Evolutionary conservation across 2,113 vertebrate species (phyloP).

Genomic region (Triplophysa dalaica): DNA sequence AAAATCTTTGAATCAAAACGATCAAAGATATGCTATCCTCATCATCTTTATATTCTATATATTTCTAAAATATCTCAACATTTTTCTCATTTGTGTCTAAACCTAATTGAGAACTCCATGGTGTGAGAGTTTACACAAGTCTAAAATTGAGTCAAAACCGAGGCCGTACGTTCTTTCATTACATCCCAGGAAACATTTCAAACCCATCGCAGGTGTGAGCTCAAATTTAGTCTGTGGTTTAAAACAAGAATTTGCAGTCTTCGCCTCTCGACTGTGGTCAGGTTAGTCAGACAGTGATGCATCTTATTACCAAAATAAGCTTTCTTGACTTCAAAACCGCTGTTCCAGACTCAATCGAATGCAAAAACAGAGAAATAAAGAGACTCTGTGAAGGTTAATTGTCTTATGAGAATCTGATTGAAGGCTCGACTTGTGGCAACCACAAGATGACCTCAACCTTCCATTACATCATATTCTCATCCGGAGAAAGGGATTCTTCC

Average conservation of each 20-base stretch:
- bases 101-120: too few relatives aligned
- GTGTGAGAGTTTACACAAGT: too few relatives aligned
- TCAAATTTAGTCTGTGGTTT: conserved; percentile 35
- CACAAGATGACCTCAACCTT: conserved; percentile 47
- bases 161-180: neutral
- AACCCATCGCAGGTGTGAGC: conserved; percentile 46
- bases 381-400: conserved; percentile 17
- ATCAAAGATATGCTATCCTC: too few relatives aligned
- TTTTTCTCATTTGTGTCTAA: too few relatives aligned
- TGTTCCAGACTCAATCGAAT: conserved; percentile 5
- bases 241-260: conserved; percentile 37
- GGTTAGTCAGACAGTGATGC: conserved; percentile 28
- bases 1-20: too few relatives aligned
- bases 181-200: conserved; percentile 32
- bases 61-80: too few relatives aligned
- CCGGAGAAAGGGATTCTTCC: conserved; percentile 18
- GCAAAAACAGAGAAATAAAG: conserved; percentile 25
- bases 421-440: conserved; percentile 39
- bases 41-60: too few relatives aligned
- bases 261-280: conserved; percentile 35
- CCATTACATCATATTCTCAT: conserved; percentile 37
- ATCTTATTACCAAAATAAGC: conserved; percentile 26
- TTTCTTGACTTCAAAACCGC: conserved; percentile 11
- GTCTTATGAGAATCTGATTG: conserved; percentile 39
- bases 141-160: too few relatives aligned